Conservation (phyloP, 2,113 vertebrate genomes). For the Hylia prasina region DNA sequence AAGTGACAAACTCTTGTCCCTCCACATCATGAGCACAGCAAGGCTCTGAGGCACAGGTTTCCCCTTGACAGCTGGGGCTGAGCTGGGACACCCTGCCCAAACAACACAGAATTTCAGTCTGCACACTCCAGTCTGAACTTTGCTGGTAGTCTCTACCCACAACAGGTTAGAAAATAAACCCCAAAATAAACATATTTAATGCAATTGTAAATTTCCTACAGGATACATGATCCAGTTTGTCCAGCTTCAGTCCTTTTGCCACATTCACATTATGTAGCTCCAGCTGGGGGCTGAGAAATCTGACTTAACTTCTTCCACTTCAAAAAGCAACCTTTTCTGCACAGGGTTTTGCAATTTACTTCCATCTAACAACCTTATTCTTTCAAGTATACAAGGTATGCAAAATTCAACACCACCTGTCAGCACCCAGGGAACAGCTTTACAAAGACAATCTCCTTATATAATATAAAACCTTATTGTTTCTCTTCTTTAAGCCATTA, state of each 20-base stretch:
- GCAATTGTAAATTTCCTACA: neutral
- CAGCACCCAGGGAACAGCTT: slow-evolving; percentile 3
- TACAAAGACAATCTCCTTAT: slow-evolving; percentile 17
- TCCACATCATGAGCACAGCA: accelerated
- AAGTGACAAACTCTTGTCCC: neutral
- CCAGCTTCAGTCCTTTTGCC: neutral
- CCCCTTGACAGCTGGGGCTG: neutral
- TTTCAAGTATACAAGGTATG: neutral
- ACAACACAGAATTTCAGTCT: neutral
- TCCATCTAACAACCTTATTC: neutral
- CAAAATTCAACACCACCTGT: slow-evolving; percentile 33
- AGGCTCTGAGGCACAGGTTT: neutral
- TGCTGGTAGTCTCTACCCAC: neutral
- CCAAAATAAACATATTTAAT: neutral
- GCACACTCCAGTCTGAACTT: neutral
- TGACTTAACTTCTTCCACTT: neutral
- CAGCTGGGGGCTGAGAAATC: neutral
- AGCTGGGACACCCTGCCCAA: neutral
- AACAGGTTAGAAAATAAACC: neutral
- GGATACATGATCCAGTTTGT: neutral
- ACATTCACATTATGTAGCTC: neutral
- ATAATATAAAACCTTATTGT: slow-evolving; percentile 15
- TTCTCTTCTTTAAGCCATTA: slow-evolving; percentile 43
- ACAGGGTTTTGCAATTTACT: neutral
- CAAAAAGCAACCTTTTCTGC: neutral